Evolutionary conservation across 2,113 vertebrate species (phyloP), one percentile per base, ranked within the genome.

Genomic region (Sitta europaea): DNA sequence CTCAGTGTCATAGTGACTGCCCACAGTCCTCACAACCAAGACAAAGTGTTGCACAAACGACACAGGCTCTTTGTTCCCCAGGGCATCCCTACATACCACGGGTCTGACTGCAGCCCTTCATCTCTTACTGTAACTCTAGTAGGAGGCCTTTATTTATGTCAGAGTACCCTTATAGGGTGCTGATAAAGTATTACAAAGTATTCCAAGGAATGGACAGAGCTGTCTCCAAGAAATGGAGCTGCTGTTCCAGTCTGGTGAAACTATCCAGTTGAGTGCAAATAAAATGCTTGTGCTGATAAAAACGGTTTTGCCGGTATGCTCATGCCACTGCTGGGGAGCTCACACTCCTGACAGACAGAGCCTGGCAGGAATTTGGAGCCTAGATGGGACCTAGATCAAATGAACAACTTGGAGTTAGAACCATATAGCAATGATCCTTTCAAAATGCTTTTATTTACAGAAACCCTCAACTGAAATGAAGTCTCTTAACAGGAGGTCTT

Each of bases 401-500:
- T 86, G 78, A 91, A 91, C n/a, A 57, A 43, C 94, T 91, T 93
- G 77, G 54, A 95, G 71, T 79, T 91, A 88, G 91, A 96, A 94
- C 88, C 74, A 66, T 96, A 96, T 90, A 96, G 95, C 91, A 92
- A 54, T 58, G 81, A 76, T 79, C 74, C 71, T 79, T 90, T 96
- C 67, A 93, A 86, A 96, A 95, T 83, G 81, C 85, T 86, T 95
- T 95, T 96, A 94, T 96, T 93, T 96, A 91, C 94, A 95, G 92
- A 96, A 95, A 92, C 43, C 59, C 88, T 96, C 90, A 94, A 90
- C 71, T 88, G 95, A 96, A 96, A 96, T 93, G 55, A 96, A 95
- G 92, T 76, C 62, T 94, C 95, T 90, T 96, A 96, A 96, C 95
- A 97, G 95, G 96, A 96, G 93, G 96, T 96, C 96, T 95, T 96